Percentiles rank a stretch among this genome's conserved stretches.
phyloP scores from a whole-genome alignment of 2,797 vertebrate species.

The Acrocephalus scirpaceus region DNA sequence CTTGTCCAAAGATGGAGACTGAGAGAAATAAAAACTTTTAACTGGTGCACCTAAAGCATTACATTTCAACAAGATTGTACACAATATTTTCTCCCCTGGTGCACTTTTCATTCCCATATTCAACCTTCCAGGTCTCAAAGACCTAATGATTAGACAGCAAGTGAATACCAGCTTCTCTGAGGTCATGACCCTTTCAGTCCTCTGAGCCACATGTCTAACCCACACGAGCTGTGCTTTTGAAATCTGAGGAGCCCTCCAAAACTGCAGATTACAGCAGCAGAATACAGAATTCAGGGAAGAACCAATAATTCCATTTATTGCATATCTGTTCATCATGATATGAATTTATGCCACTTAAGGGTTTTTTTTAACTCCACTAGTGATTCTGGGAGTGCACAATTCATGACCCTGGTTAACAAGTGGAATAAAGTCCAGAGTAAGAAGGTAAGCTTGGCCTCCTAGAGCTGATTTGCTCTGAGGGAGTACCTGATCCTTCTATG shows the following conservation, averaged over 20 bases:
- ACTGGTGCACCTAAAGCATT: not conserved
- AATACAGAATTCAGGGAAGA: not conserved
- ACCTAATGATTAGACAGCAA: not conserved
- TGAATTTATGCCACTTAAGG: not conserved
- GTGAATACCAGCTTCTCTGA: not conserved
- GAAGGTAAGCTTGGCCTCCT: not conserved
- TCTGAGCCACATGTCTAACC: not conserved
- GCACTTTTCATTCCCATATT: not conserved
- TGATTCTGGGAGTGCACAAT: not conserved
- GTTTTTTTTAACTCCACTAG: not conserved
- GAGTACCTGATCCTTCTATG: not conserved
- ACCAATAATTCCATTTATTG: not conserved
- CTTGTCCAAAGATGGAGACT: not conserved
- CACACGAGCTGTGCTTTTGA: not conserved
- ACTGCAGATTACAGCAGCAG: not conserved
- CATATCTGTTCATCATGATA: not conserved
- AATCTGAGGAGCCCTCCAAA: not conserved
- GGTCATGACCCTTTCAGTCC: not conserved
- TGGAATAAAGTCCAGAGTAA: not conserved
- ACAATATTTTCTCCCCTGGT: not conserved
- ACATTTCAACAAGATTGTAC: not conserved
- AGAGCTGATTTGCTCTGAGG: not conserved
- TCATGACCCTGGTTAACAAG: not conserved
- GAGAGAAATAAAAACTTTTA: not conserved
- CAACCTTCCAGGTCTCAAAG: not conserved